A percentile compares a stretch with the other conserved stretches of the same genome.
Conservation (phyloP, 1,140 invertebrate genomes). For the Diprion similis region DNA sequence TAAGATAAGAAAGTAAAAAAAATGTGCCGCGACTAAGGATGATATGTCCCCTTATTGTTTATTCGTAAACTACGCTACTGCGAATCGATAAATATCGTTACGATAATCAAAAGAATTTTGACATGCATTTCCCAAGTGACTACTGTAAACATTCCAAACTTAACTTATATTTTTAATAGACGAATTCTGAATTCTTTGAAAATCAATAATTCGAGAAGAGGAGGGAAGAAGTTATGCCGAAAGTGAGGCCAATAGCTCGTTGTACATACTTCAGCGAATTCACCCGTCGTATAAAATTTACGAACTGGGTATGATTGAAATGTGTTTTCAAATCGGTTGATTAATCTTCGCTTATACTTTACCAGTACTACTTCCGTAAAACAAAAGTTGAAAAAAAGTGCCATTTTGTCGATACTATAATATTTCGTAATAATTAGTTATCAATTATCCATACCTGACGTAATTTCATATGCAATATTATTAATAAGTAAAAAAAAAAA, state of each 20-base stretch:
- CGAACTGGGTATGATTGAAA: background rate
- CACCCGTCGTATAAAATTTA: background rate
- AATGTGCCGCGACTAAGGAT: background rate
- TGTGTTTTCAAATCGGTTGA: background rate
- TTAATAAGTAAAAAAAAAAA: background rate
- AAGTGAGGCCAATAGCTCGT: no score
- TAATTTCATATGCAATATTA: no score
- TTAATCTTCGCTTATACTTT: background rate
- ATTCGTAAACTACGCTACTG: background rate
- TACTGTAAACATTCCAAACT: constrained; percentile 33
- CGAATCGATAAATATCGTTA: background rate
- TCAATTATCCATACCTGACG: background rate
- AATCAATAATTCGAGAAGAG: constrained; percentile 1
- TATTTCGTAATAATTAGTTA: background rate
- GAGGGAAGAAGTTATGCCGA: background rate
- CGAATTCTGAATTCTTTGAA: background rate
- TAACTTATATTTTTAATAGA: background rate
- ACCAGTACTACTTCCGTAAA: background rate
- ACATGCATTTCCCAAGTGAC: constrained; percentile 30
- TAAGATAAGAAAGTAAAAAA: no score
- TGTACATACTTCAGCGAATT: no score
- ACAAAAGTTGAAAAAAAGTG: background rate
- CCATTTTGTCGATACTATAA: background rate
- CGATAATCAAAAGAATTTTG: constrained; percentile 15
- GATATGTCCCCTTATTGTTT: background rate